Conservation (phyloP, 2,797 vertebrate species). For the Crax fasciolata region DNA sequence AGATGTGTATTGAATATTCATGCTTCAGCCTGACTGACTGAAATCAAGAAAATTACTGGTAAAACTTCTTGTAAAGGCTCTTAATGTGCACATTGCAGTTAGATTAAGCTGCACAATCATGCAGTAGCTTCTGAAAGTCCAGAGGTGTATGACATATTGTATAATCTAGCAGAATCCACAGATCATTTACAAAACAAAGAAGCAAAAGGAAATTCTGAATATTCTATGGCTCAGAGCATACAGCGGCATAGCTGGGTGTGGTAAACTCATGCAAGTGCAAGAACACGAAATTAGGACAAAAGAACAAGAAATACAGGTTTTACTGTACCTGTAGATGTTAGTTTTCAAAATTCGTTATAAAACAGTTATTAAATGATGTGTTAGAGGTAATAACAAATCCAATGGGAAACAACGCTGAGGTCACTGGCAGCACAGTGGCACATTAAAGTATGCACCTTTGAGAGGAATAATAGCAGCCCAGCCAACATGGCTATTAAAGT, state of each 20-base stretch:
- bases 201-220: neutral
- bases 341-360: neutral
- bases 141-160: neutral
- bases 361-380: neutral
- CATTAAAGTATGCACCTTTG: neutral
- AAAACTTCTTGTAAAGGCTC: neutral
- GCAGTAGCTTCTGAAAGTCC: neutral
- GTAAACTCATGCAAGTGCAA: neutral
- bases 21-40: neutral
- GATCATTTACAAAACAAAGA: neutral
- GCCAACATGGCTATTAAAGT: neutral
- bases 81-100: neutral
- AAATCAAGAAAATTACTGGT: neutral
- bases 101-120: neutral
- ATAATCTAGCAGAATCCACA: neutral
- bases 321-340: neutral
- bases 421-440: neutral
- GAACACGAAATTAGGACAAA: neutral
- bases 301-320: conserved; percentile 29
- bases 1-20: neutral
- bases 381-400: neutral
- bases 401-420: neutral
- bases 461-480: neutral
- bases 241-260: accelerated
- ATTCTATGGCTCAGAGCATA: neutral